Evolutionary conservation across 2,888 invertebrate species (phyloP).

Genomic region (Ptilodon capucinus): DNA sequence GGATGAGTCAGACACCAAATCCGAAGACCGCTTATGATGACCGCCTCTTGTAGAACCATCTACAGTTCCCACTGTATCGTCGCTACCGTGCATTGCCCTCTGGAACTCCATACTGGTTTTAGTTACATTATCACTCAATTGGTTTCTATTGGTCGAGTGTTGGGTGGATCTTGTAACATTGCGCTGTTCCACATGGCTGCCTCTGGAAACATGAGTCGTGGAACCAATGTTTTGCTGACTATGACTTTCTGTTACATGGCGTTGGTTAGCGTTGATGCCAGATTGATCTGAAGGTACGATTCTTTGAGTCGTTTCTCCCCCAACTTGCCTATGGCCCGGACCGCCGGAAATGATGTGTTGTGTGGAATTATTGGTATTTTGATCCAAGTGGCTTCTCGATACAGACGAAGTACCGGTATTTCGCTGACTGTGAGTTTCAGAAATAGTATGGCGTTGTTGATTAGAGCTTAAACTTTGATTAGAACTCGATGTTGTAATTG

Average conservation of each 20-base stretch:
- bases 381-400: slow-evolving; percentile 38
- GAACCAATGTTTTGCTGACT: slow-evolving; percentile 36
- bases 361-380: slow-evolving; percentile 42
- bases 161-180: slow-evolving; percentile 50
- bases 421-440: slow-evolving; percentile 36
- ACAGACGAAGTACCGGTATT: slow-evolving; percentile 30
- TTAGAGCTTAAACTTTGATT: slow-evolving; percentile 35
- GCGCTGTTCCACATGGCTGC: slow-evolving; percentile 47
- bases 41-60: slow-evolving; percentile 63
- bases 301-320: slow-evolving; percentile 48
- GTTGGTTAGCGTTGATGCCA: slow-evolving; percentile 31
- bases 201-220: slow-evolving; percentile 38
- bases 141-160: slow-evolving; percentile 65
- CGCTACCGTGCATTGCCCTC: slow-evolving; percentile 74
- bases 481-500: slow-evolving; percentile 34
- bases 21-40: slow-evolving; percentile 88
- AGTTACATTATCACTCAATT: slow-evolving; percentile 71
- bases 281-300: slow-evolving; percentile 47
- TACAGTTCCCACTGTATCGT: slow-evolving; percentile 33
- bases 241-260: slow-evolving; percentile 26
- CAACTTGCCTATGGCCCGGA: slow-evolving; percentile 30
- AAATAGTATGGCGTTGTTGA: slow-evolving; percentile 28
- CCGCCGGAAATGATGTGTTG: slow-evolving; percentile 41
- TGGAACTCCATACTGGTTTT: slow-evolving; percentile 80
- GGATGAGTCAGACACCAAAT: slow-evolving; percentile 88